Base-by-base conservation (phyloP, 2,888 invertebrate genomes). In the Lamellibrachia columna region DNA sequence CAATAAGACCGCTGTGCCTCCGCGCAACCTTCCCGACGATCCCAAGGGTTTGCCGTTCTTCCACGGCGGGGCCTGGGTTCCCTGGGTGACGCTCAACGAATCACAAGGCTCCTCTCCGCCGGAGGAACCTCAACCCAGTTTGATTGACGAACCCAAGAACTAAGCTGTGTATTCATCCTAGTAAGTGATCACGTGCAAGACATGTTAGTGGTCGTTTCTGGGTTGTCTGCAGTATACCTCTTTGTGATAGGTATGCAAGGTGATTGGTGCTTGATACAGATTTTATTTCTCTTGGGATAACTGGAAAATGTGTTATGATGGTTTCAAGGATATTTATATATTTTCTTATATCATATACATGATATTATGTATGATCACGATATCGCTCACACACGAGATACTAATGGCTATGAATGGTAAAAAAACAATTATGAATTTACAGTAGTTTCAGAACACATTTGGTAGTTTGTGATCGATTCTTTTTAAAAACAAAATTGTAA, bases 61-160 rank as follows among this genome's bases (percentile, higher is more conserved):
- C 94, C 98, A 98, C 98, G 97, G 98, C 93, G 97, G 98, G 94
- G 97, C 98, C 0, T 98, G 98, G 98, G 95, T 94, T 11, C 96
- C 96, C 0, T 96, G 96, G 96, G 98, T 94, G 11, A 92, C 94
- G n/a, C n/a, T 93, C 3, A 52, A 6, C 92, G 93, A 90, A 7
- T 53, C 75, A 75, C 15, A 22, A 75, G 75, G 6, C 2, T 22
- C 75, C 75, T 22, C 22, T 4, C 22, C 75, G n/a, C 75, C 3
- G 0, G 6, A 4, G 75, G 75, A 11, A 4, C 11, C 60, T n/a
- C 15, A 75, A 75, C 75, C 75, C 75, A 75, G 75, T 75, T n/a
- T 75, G 22, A n/a, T 75, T 22, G 22, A 75, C 15, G 22, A 75
- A 75, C 75, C 75, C 15, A 75, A 75, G 75, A 75, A 75, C 2